phyloP scores from a whole-genome alignment of 2,113 vertebrate species.

The Lipophrys pholis region DNA sequence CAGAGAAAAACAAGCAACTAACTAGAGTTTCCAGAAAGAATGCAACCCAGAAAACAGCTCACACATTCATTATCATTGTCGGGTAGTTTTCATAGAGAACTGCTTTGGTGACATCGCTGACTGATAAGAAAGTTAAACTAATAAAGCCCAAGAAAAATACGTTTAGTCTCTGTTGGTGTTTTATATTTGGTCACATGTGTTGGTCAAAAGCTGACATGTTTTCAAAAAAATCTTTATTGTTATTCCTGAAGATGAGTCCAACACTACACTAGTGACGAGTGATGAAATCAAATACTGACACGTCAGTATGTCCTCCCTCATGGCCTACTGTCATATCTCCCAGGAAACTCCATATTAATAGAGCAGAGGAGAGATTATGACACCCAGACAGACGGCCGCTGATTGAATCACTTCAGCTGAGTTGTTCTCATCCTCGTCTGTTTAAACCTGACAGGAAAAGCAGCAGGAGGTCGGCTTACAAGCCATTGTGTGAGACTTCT shows the following conservation, averaged over 20 bases:
- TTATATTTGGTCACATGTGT: too few species aligned
- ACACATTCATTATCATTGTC: not conserved
- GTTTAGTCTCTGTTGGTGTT: not conserved
- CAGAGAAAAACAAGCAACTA: not conserved
- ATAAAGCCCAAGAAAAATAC: not conserved
- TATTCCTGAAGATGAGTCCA: slow-evolving; percentile 8
- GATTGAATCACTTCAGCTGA: slow-evolving; percentile 28
- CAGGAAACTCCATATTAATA: slow-evolving; percentile 22
- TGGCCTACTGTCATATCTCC: slow-evolving; percentile 42
- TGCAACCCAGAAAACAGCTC: not conserved
- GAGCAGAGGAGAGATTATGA: slow-evolving; percentile 39
- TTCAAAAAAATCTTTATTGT: not conserved
- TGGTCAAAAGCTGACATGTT: not conserved
- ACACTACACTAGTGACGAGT: slow-evolving; percentile 17
- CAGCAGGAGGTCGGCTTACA: too few species aligned
- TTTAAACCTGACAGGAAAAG: not conserved
- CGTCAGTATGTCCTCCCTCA: slow-evolving; percentile 75
- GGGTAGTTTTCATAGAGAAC: not conserved
- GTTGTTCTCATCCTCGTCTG: not conserved
- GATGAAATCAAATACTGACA: slow-evolving; percentile 83
- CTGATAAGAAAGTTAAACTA: slow-evolving; percentile 2
- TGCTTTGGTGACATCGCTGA: slow-evolving; percentile 11
- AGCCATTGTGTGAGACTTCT: too few species aligned
- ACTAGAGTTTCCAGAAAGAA: slow-evolving; percentile 17
- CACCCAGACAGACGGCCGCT: slow-evolving; percentile 42